A percentile compares a stretch with the other conserved stretches of the same genome.
Evolutionary conservation across 2,113 vertebrate genomes (phyloP).

Genomic region (Lethenteron reissneri): DNA sequence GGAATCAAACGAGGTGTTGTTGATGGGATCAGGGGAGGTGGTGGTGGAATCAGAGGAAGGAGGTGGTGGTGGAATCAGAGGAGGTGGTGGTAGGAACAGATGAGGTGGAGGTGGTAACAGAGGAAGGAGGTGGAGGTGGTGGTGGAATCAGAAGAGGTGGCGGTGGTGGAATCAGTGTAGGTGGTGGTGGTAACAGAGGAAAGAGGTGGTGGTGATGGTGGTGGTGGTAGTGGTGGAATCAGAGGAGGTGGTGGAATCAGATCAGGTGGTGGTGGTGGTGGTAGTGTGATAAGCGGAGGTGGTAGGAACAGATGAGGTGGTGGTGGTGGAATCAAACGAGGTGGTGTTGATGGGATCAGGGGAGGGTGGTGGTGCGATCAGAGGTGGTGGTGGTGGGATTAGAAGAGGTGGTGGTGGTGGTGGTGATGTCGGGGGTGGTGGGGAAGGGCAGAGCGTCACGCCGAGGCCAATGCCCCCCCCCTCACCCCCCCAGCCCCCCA

Average conservation of each 20-base stretch:
- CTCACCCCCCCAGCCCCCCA: background rate
- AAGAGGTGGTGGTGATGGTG: constrained; percentile 5
- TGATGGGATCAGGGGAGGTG: too few species aligned
- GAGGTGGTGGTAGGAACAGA: background rate
- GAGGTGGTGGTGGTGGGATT: background rate
- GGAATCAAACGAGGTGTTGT: too few species aligned
- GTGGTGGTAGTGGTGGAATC: background rate
- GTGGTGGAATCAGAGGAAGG: too few species aligned
- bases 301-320: background rate
- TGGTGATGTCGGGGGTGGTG: background rate
- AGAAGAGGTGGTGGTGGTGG: background rate
- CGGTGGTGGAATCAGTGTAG: background rate
- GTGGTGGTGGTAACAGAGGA: background rate
- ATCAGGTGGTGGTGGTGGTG: constrained; percentile 9
- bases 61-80: too few species aligned
- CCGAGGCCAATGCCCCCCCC: background rate
- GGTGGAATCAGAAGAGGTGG: background rate
- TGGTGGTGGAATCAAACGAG: too few species aligned
- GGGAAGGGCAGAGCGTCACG: background rate
- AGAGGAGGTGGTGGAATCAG: background rate
- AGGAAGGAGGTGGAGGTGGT: too few species aligned
- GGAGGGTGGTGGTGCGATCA: too few species aligned
- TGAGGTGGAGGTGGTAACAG: background rate
- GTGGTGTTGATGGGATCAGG: too few species aligned
- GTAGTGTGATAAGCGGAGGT: too few species aligned